Evolutionary conservation across 2,888 invertebrate genomes (phyloP), one percentile per base, ranked within the genome.

Genomic region (Sycophila texana): DNA sequence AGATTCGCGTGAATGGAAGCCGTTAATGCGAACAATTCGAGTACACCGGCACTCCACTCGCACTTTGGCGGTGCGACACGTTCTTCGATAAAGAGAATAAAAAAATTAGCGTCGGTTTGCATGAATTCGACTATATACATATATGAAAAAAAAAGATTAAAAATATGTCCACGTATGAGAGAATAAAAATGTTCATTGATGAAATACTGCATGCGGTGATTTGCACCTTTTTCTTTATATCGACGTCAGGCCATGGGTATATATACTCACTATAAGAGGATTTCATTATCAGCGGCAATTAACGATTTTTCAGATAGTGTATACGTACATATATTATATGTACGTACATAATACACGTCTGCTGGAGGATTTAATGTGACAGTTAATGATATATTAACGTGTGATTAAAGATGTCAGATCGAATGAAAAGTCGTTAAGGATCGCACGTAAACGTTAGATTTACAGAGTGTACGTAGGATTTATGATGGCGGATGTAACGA

Each of bases 1-100:
- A 66, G 72, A 72, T 77, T 78, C 68, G 71, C 81, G 74, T 74
- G 72, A 74, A 77, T 57, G 55, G 22, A 20, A 30, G 55, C 55
- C 74, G 61, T 77, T 77, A 77, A 65, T 79, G 26, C 70, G 68
- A 14, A 65, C 55, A 63, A 70, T 68, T 68, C 67, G 61, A 80
- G 39, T 53, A 57, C 58, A 53, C 20, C 57, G 16, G 30, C 49
- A 71, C 77, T 65, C 61, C 57, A 76, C 61, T 18, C 16, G 18
- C 18, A n/a, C 22, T 22, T 3, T 53, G 53, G 13, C 12, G n/a
- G 12, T 26, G 22, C 49, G 20, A 58, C 26, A 4, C 14, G 20
- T 22, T 20, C 26, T 60, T 18, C 30, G 26, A 65, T 47, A 65
- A 39, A 65, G 20, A 61, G 30, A 30, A 30, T 16, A 12, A 30